Evolutionary conservation across 92 coral and sea anemone species (phyloP).

Genomic region (Zoanthus solanderi): DNA sequence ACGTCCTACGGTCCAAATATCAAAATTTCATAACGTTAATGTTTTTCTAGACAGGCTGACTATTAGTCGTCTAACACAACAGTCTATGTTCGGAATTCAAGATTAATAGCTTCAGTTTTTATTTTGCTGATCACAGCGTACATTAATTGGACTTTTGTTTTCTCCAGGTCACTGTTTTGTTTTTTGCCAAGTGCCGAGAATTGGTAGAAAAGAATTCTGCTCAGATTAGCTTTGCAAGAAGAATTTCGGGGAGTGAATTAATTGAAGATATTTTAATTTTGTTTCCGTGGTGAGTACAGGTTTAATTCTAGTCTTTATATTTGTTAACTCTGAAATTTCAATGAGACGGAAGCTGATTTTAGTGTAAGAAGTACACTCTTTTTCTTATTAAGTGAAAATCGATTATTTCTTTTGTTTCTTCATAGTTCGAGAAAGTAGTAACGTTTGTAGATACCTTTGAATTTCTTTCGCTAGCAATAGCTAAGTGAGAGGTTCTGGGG

Average conservation of each 20-base stretch:
- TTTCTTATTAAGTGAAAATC: background rate
- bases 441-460: too few species aligned
- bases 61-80: background rate
- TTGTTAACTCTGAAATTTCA: background rate
- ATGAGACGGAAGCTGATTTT: background rate
- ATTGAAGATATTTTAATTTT: constrained; percentile 57
- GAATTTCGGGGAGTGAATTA: constrained; percentile 63
- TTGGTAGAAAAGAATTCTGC: constrained; percentile 76
- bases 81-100: background rate
- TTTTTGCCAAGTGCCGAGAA: constrained; percentile 98
- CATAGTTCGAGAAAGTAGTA: background rate
- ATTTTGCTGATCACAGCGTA: background rate
- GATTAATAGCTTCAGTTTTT: background rate
- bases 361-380: background rate
- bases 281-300: constrained; percentile 76
- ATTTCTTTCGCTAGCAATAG: too few species aligned
- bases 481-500: background rate
- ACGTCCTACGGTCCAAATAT: background rate
- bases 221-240: constrained; percentile 62
- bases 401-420: constrained; percentile 8
- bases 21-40: background rate
- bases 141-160: background rate
- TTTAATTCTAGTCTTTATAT: background rate
- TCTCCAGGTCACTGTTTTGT: constrained; percentile 80
- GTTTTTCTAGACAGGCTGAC: background rate